phyloP scores from a whole-genome alignment of 2,888 invertebrate genomes.

The Eupithecia exiguata region DNA sequence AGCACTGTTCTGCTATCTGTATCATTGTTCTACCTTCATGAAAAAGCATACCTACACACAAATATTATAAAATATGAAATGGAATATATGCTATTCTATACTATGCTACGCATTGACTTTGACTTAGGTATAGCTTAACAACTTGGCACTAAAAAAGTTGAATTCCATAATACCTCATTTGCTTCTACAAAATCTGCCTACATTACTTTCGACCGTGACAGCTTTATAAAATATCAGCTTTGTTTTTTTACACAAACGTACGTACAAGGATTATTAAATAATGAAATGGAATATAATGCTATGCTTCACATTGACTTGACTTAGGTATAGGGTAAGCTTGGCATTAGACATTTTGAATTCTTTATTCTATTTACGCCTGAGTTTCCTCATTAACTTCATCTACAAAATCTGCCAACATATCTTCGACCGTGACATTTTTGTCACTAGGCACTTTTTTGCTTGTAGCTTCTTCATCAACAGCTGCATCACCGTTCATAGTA shows the following conservation, averaged over 20 bases:
- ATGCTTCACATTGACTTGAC: background rate
- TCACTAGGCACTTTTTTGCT: conserved; percentile 42
- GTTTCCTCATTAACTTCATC: conserved; percentile 72
- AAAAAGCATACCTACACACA: background rate
- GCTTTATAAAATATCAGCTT: background rate
- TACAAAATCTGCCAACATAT: conserved; percentile 79
- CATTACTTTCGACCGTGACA: background rate
- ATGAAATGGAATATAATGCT: background rate
- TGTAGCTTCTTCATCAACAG: conserved; percentile 42
- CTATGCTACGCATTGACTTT: conserved; percentile 3
- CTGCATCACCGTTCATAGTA: conserved; percentile 48
- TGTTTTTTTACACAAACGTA: background rate
- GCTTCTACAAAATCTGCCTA: background rate
- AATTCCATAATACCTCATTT: background rate
- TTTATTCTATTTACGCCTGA: conserved; percentile 43
- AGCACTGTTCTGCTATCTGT: background rate
- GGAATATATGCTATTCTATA: background rate
- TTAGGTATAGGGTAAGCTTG: conserved; percentile 7
- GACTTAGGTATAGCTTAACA: conserved; percentile 8
- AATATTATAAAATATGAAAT: background rate
- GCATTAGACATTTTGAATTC: conserved; percentile 13
- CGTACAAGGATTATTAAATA: background rate
- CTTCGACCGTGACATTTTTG: conserved; percentile 62
- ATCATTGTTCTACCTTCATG: background rate
- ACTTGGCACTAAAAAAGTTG: background rate